These are phyloP conservation scores for Epinephelus awoara DNA, from an alignment of 2,797 vertebrate species.

Conservation along the genomic window DNA sequence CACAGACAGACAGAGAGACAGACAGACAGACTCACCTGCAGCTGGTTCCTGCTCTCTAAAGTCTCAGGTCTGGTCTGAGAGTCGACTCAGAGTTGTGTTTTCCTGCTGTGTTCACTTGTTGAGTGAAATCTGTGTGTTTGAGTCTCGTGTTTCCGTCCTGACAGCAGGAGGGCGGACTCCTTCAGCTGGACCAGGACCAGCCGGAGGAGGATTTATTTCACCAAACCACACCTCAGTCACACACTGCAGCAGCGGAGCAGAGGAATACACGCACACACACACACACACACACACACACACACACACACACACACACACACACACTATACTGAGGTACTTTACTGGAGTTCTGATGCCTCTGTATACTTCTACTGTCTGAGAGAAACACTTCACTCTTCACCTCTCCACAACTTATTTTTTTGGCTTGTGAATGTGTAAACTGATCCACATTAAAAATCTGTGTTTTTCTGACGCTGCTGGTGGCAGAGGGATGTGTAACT, in stretches of 20 bases:
- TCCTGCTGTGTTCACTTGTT: constrained; percentile 4
- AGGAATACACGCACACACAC: no score
- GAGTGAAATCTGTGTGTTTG: not conserved
- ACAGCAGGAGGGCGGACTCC: constrained; percentile 45
- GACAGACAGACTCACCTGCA: constrained; percentile 13
- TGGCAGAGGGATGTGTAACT: no score
- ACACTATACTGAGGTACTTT: not conserved
- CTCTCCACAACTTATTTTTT: no score
- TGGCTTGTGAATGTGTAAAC: no score
- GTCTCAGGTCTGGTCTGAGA: not conserved
- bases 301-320: no score
- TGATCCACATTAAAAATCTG: no score
- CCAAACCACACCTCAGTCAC: constrained; percentile 31
- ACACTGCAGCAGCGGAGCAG: not conserved
- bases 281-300: no score
- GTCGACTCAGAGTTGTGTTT: not conserved
- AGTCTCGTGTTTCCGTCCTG: constrained; percentile 36
- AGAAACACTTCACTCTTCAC: no score
- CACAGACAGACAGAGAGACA: not conserved
- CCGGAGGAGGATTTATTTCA: constrained; percentile 1
- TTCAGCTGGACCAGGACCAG: constrained; percentile 43
- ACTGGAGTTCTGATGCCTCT: no score
- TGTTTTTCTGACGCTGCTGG: no score
- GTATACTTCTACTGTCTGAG: no score
- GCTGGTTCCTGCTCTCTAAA: not conserved